Conservation (phyloP, 2,797 vertebrate species). For the Hoplostethus atlanticus region DNA sequence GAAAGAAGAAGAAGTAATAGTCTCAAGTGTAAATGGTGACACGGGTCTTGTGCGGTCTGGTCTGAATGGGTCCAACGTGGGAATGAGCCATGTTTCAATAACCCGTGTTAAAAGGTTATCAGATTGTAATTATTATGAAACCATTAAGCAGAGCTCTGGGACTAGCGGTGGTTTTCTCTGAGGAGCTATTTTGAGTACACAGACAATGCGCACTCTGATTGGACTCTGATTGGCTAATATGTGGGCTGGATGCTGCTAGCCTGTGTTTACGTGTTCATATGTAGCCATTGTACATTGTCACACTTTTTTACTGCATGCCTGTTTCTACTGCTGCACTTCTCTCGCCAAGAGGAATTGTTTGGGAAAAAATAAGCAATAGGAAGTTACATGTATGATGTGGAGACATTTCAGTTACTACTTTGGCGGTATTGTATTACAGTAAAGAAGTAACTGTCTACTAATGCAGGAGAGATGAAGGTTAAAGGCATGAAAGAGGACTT, state of each 20-base stretch:
- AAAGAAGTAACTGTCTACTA: no score
- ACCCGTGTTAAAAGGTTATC: neutral
- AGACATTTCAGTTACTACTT: neutral
- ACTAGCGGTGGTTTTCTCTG: conserved; percentile 2
- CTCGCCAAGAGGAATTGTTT: neutral
- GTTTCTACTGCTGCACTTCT: neutral
- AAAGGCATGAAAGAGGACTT: neutral
- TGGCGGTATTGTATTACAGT: no score
- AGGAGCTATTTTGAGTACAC: neutral
- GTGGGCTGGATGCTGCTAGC: neutral
- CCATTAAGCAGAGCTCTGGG: neutral
- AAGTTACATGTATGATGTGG: neutral
- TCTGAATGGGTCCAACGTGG: no score
- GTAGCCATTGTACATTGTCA: neutral
- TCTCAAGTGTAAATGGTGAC: no score
- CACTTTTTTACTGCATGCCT: neutral
- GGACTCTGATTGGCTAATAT: no score
- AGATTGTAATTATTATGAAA: no score
- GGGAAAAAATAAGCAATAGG: no score
- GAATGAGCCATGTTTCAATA: no score
- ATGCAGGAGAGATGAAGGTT: no score
- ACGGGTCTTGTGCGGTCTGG: no score
- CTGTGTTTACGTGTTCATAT: neutral
- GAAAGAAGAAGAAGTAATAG: no score
- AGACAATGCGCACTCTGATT: neutral